Conservation (phyloP, 2,888 invertebrate species). For the Nipponacmea schrenckii region DNA sequence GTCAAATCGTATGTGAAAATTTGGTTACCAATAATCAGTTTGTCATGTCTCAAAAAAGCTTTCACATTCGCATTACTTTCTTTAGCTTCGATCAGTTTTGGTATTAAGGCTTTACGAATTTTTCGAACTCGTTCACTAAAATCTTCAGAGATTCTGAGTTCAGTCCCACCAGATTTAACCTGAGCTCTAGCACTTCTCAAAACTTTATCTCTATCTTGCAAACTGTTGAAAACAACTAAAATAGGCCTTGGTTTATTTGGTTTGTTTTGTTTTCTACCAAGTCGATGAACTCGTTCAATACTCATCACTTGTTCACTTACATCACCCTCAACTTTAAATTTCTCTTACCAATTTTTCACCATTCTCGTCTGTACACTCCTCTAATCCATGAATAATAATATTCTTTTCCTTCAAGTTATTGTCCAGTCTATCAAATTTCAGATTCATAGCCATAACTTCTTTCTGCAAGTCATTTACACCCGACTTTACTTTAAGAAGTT, state of each 20-base stretch:
- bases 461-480: neutral
- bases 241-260: neutral
- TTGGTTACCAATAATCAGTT: too few species aligned
- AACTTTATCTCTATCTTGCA: neutral
- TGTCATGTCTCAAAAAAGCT: too few species aligned
- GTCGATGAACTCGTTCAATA: neutral
- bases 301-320: neutral
- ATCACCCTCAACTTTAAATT: neutral
- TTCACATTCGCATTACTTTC: neutral
- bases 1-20: too few species aligned
- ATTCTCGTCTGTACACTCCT: neutral
- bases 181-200: neutral
- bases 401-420: slow-evolving; percentile 3
- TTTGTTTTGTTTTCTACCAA: neutral
- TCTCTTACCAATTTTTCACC: neutral
- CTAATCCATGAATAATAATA: neutral
- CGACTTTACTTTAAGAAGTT: neutral
- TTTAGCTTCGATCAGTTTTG: neutral
- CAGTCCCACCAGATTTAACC: neutral
- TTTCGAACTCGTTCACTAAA: neutral
- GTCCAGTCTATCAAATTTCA: neutral
- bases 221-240: neutral
- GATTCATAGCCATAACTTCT: neutral
- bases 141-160: neutral
- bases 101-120: neutral